Base-by-base conservation (phyloP, 1,140 invertebrate genomes). In the Mesaphorura yosii region DNA sequence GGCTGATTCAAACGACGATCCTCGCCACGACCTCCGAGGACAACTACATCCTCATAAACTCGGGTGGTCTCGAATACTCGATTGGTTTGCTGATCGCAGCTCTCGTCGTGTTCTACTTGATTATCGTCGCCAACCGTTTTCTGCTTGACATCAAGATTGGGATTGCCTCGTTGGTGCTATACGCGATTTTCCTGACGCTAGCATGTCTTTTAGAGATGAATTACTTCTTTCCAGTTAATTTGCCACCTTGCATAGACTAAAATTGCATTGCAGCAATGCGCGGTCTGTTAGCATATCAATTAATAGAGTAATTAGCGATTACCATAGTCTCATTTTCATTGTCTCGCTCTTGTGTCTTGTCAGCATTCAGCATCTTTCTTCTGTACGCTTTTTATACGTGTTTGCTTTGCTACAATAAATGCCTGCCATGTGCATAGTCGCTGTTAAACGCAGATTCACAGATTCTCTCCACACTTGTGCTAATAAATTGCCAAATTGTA, bases 151-250 rank as follows among this genome's bases (percentile, higher is more conserved):
- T 52, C 29, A 60, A 56, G 48, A 54, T 81, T 0, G 83, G 82
- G 1, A 20, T 71, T 0, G 70, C 75, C 2, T 75, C 82, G 29
- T 46, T 79, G 0, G 19, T 73, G 0, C 68, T 81, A 25, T 86
- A 84, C 63, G 28, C 70, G 1, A 62, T 76, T 15, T 84, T 82
- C 60, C 72, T 84, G 2, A 69, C 74, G 0, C 68, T 82, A 10
- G 77, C 82, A 0, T 73, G 78, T 14, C 68, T 81, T 2, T 65
- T 76, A 49, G 76, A 77, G 64, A 58, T 75, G 37, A 75, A 77
- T 46, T 64, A 78, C 3, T 77, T 78, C 57, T 73, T 71, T 37
- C 47, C 64, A 0, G 68, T 72, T 3, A 73, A 73, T 55, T 54
- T 64, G 22, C 70, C 73, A 2, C 66, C 68, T 51, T 76, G 75